Evolutionary conservation across 1,140 invertebrate genomes (phyloP), one percentile per base, ranked within the genome.

Genomic region (Eupeodes corollae): DNA sequence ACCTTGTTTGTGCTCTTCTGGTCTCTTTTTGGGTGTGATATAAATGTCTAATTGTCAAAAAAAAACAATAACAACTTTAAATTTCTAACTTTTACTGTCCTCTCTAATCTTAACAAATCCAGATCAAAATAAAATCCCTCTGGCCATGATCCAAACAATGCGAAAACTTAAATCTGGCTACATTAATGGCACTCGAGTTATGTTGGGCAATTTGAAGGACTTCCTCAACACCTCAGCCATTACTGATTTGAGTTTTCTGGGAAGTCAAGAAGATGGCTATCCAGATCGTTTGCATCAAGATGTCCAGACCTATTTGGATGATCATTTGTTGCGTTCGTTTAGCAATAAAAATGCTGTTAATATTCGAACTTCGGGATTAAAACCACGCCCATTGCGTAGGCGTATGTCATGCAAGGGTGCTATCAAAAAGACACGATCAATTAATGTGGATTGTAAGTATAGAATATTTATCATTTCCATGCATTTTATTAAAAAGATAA

Each of bases 141-240:
- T 89, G 59, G 88, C 93, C 0, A 90, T 99, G 80, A 84, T 97
- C 54, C 93, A 91, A 14, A 98, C 94, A 5, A 92, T 99, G 75
- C 94, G 96, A 63, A 99, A 99, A 71, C 72, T 99, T 2, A 95
- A 96, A 70, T 97, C 92, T 55, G 96, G 96, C 19, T 99, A 99
- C 63, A 95, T 98, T 38, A 96, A 96, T 68, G 96, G 94, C 21
- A 97, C 95, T 14, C 83, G 93, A 65, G 92, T 97, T 0, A 91
- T 91, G 47, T 70, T 98, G 16, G 93, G 93, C 34, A 83, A 84
- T 68, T 69, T 98, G 11, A 83, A 83, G 49, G 92, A 97, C 53
- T 98, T 98, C 68, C 69, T 96, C 12, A 95, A 82, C 52, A 98
- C 94, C 0, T 97, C 93, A 3, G 96, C 92, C 57, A 87, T 98